phyloP scores from a whole-genome alignment of 2,888 invertebrate genomes.

The Ichneumoninae sp. region DNA sequence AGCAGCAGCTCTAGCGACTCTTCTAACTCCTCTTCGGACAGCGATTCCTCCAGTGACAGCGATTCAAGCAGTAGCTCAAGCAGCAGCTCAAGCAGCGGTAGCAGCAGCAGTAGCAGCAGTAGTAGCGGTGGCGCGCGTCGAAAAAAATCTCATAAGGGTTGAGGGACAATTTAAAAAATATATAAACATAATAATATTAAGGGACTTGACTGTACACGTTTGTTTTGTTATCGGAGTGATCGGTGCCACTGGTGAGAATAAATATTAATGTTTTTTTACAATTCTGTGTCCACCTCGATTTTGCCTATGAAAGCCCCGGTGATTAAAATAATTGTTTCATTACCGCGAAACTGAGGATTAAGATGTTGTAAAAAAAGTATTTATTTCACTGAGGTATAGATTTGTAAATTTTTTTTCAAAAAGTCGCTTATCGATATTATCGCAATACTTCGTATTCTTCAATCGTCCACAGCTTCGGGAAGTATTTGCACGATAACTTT shows the following conservation, averaged over 20 bases:
- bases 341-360: not conserved
- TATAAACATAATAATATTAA: slow-evolving; percentile 34
- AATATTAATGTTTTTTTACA: not conserved
- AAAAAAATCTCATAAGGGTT: slow-evolving; percentile 51
- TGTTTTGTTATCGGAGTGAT: not conserved
- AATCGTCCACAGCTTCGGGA: slow-evolving; percentile 86
- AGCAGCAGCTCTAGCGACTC: slow-evolving; percentile 71
- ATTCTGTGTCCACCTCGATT: not conserved
- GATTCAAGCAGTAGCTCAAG: slow-evolving; percentile 69
- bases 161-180: slow-evolving; percentile 62
- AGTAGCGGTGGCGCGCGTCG: slow-evolving; percentile 46
- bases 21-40: slow-evolving; percentile 76
- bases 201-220: not conserved
- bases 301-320: not conserved
- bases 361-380: slow-evolving; percentile 43
- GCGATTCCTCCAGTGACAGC: slow-evolving; percentile 78
- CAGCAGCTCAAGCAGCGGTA: slow-evolving; percentile 60
- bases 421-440: slow-evolving; percentile 10
- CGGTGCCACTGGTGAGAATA: not conserved
- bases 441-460: slow-evolving; percentile 35
- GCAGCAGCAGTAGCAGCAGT: slow-evolving; percentile 41
- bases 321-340: too few species aligned
- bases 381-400: slow-evolving; percentile 56
- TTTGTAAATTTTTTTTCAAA: slow-evolving; percentile 32
- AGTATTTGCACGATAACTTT: slow-evolving; percentile 94